Evolutionary conservation across 2,888 invertebrate genomes (phyloP).

Genomic region (Bombylius major): DNA sequence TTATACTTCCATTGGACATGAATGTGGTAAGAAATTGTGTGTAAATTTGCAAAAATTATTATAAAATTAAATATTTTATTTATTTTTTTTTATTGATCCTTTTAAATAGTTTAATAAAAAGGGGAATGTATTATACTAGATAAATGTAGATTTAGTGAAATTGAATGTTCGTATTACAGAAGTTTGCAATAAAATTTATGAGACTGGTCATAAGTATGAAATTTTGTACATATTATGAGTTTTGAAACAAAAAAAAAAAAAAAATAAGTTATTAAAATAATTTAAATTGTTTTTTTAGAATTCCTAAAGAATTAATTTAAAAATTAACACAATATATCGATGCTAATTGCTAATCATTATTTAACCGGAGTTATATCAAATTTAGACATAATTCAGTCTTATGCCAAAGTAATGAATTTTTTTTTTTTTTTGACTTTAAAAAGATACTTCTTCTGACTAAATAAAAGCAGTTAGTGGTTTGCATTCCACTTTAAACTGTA

Average conservation of each 20-base stretch:
- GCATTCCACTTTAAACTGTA: too few species aligned
- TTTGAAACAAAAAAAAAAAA: too few species aligned
- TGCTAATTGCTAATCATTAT: slow-evolving; percentile 64
- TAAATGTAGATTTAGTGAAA: slow-evolving; percentile 6
- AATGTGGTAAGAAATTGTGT: too few species aligned
- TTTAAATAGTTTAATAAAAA: slow-evolving; percentile 7
- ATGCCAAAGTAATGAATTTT: slow-evolving; percentile 64
- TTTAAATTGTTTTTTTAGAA: slow-evolving; percentile 51
- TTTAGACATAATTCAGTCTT: slow-evolving; percentile 61
- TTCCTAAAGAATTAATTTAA: slow-evolving; percentile 56
- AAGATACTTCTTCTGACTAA: too few species aligned
- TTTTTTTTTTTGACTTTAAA: too few species aligned
- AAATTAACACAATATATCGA: slow-evolving; percentile 58
- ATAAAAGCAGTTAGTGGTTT: too few species aligned
- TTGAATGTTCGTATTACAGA: slow-evolving; percentile 12
- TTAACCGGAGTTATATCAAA: slow-evolving; percentile 70
- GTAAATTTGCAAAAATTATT: too few species aligned
- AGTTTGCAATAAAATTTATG: slow-evolving; percentile 13
- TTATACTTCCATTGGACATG: slow-evolving; percentile 47
- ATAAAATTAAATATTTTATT: too few species aligned
- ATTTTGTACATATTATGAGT: too few species aligned
- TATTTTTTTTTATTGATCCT: neutral
- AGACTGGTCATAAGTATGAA: too few species aligned
- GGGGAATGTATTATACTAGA: slow-evolving; percentile 10
- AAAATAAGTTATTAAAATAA: too few species aligned